Base-by-base conservation (phyloP, 2,888 invertebrate species). In the Mimas tiliae region DNA sequence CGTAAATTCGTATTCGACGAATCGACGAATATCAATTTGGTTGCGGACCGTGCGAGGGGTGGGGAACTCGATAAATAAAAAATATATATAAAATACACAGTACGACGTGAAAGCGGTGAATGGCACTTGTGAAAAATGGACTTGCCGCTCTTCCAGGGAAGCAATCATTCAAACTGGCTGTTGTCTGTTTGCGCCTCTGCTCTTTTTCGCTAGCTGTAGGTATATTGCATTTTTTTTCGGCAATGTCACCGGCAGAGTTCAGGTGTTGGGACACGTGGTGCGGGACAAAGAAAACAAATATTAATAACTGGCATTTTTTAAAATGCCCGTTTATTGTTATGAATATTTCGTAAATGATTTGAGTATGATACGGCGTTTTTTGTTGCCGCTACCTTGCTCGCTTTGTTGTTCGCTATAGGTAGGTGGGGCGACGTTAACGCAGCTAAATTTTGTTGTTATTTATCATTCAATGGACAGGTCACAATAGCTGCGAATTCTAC, bases 101-200 rank as follows among this genome's bases (percentile, higher is more conserved):
- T 87, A 88, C 83, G 88, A 88, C 88, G 88, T 90, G 90, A 90
- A 92, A 90, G 91, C 92, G 86, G 88, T 88, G 92, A 93, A 93
- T 93, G 92, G 92, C 93, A 93, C 93, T 93, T 90, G 92, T 93
- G 93, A 93, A 93, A 93, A 93, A 93, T 93, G 93, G 93, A 93
- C 93, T 92, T 89, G 90, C 91, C 92, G 90, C 93, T 91, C 92
- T 93, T 92, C 88, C 91, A 88, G 93, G 87, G 92, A 93, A 93
- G 91, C 93, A 91, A 93, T 93, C 93, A 93, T 93, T 93, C 93
- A 93, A 92, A 93, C 93, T 86, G 90, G 81, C 88, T 88, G 93
- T 92, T 93, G 93, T 93, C 92, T 93, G 92, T 89, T 91, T 90
- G 87, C 85, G 91, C 91, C 90, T 90, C 78, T 90, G 91, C 91